Base-by-base conservation (phyloP, 1,140 invertebrate species). In the Drosophila erecta region DNA sequence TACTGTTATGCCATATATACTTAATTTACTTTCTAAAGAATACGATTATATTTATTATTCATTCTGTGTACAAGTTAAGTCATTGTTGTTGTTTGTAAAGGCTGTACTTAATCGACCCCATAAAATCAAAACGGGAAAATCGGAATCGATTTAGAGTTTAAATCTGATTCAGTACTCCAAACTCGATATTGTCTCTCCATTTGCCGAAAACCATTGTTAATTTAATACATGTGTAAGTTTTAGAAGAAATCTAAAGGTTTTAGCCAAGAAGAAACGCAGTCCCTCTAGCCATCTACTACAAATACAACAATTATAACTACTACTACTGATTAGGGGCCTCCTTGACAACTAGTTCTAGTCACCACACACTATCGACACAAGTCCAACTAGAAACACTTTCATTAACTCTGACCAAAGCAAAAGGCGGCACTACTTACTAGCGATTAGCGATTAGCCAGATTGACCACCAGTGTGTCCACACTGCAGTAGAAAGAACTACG, bases 41-140 rank as follows among this genome's bases (percentile, higher is more conserved):
- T 69, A 54, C 53, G 53, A 66, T 61, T 57, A 67, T 56, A 60
- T 66, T 56, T 79, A 73, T 71, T 51, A 59, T 75, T 73, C 76
- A 76, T 80, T 80, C 76, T 76, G 53, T 40, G 64, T 87, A 74
- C 51, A 69, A 83, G 57, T 70, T 64, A 67, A 80, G 72, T 77
- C 64, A 89, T 67, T 87, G 79, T 89, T 87, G 84, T 89, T 89
- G 76, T 89, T 89, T 84, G 79, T 90, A 89, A 87, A 84, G 79
- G 76, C 72, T 84, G 84, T 89, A 89, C 84, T 89, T 84, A 89
- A 80, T 58, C 75, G 60, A 53, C 37, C 37, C 51, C 38, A 40
- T 24, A 53, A 47, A 55, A 12, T 12, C 43, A 37, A 20, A 5
- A 38, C 27, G 14, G 40, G 40, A 59, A 27, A 17, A 14, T 44